Percentiles rank a stretch among this genome's conserved stretches.
These are phyloP conservation scores for Prochilodus magdalenae DNA, from an alignment of 2,113 vertebrate genomes.

Conservation along the genomic window DNA sequence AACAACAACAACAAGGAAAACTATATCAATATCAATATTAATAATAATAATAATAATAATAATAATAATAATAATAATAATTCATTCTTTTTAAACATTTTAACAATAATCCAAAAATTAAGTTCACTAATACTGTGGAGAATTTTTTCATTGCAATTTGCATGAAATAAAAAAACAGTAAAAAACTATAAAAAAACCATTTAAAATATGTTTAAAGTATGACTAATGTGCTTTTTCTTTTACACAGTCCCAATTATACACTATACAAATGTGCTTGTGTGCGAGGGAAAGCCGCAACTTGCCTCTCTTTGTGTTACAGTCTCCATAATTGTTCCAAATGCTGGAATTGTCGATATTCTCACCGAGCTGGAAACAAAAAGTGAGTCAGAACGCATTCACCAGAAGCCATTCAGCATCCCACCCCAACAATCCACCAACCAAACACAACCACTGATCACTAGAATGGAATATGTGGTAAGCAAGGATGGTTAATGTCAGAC, in stretches of 20 bases:
- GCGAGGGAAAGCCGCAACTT: conserved; percentile 21
- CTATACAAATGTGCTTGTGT: neutral
- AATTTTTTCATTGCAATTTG: no score
- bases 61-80: no score
- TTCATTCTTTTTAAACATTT: no score
- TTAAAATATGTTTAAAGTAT: no score
- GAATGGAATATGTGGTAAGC: conserved; percentile 56
- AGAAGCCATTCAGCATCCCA: neutral
- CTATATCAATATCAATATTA: no score
- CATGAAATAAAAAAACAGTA: no score
- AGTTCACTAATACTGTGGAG: no score
- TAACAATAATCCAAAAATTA: no score
- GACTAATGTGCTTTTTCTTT: no score
- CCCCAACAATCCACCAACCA: conserved; percentile 19
- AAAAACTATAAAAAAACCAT: no score
- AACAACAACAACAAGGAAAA: no score
- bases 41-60: no score
- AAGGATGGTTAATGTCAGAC: conserved; percentile 63
- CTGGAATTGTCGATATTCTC: conserved; percentile 97
- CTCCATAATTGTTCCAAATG: conserved; percentile 99
- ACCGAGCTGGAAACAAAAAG: conserved; percentile 88
- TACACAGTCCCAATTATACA: neutral
- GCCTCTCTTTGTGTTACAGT: conserved; percentile 99
- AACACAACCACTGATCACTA: conserved; percentile 44
- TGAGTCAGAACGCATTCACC: conserved; percentile 54